Conservation (phyloP, 2,797 vertebrate genomes). For the Phyllotis vaccarum region DNA sequence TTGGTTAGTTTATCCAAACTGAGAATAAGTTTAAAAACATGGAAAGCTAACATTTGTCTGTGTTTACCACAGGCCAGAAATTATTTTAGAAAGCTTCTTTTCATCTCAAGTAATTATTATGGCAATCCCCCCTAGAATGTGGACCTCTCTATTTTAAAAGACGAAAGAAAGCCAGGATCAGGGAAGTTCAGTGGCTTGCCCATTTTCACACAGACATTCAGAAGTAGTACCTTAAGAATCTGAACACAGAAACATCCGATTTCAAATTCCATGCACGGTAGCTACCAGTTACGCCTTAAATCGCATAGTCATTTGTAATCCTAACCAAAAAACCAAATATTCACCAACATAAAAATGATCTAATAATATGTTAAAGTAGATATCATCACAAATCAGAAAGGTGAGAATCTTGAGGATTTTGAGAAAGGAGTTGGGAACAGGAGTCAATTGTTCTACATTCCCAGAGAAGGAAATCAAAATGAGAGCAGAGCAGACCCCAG, state of each 20-base stretch:
- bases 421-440: neutral
- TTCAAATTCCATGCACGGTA: neutral
- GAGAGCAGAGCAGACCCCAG: slow-evolving; percentile 52
- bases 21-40: slow-evolving; percentile 33
- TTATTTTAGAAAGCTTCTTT: neutral
- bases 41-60: neutral
- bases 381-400: slow-evolving; percentile 13
- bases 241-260: neutral
- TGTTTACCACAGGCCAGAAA: neutral
- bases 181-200: neutral
- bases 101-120: neutral
- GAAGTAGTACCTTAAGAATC: neutral
- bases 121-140: neutral
- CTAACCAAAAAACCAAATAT: slow-evolving; percentile 20
- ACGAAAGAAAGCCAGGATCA: neutral
- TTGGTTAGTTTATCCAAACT: slow-evolving; percentile 55
- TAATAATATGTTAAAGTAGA: slow-evolving; percentile 16
- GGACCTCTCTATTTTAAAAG: neutral
- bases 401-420: neutral
- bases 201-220: neutral
- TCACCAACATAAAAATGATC: neutral
- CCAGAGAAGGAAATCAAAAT: slow-evolving; percentile 69
- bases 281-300: neutral
- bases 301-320: neutral
- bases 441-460: slow-evolving; percentile 44